These are phyloP conservation scores for Prorops nasuta DNA, from an alignment of 1,140 invertebrate genomes.

Conservation along the genomic window DNA sequence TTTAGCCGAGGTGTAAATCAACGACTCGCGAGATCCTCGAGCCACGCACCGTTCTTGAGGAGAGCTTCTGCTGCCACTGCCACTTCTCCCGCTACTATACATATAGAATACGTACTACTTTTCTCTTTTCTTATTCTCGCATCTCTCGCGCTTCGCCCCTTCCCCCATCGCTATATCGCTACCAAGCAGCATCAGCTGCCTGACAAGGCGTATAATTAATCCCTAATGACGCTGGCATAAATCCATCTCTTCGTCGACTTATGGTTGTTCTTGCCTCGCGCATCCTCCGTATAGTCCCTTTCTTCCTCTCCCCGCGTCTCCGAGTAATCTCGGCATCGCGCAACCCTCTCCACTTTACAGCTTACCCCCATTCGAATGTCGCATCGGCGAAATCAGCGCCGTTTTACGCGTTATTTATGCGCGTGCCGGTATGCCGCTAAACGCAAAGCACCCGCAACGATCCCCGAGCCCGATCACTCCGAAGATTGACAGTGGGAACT, in stretches of 20 bases:
- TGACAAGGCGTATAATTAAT: conserved; percentile 52
- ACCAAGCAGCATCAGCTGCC: conserved; percentile 44
- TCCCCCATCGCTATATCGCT: conserved; percentile 11
- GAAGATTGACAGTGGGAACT: no score
- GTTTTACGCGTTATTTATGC: conserved; percentile 43
- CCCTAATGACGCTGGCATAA: conserved; percentile 50
- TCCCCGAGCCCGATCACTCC: no score
- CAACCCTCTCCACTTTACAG: conserved; percentile 27
- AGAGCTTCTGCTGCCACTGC: no score
- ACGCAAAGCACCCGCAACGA: not conserved
- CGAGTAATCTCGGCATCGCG: no score
- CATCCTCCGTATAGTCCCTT: no score
- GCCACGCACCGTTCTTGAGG: conserved; percentile 1
- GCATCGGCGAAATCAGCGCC: conserved; percentile 42
- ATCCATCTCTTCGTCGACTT: conserved; percentile 44
- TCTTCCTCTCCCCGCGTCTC: no score
- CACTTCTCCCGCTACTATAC: no score
- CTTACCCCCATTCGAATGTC: no score
- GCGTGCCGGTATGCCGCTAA: conserved; percentile 2
- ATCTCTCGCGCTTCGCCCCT: not conserved
- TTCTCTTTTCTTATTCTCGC: conserved; percentile 6
- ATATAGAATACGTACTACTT: no score
- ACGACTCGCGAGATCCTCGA: conserved; percentile 1
- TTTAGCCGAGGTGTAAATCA: conserved; percentile 41
- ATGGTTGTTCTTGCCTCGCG: no score